Conservation (phyloP, 2,113 vertebrate genomes). For the Melanerpes aurifrons region DNA sequence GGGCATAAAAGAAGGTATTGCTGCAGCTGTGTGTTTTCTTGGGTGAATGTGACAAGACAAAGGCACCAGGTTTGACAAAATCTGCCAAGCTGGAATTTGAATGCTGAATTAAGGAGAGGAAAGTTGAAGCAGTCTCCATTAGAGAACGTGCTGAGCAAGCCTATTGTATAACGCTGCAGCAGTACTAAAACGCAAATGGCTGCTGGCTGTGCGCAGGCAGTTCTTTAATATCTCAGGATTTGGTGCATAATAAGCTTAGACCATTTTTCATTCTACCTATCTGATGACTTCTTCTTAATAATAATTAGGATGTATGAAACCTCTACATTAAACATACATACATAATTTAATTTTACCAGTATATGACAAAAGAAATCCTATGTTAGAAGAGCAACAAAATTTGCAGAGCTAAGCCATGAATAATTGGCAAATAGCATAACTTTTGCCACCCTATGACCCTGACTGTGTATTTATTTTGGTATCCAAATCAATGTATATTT, state of each 20-base stretch:
- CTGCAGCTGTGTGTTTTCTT: neutral
- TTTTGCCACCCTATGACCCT: neutral
- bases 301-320: neutral
- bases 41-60: neutral
- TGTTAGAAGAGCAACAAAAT: neutral
- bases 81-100: neutral
- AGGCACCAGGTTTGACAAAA: neutral
- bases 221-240: neutral
- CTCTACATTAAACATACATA: neutral
- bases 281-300: neutral
- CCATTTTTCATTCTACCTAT: neutral
- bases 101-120: neutral
- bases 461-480: neutral
- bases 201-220: conserved; percentile 40
- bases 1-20: neutral
- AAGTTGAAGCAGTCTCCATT: conserved; percentile 31
- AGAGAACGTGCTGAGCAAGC: conserved; percentile 41
- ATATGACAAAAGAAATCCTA: neutral
- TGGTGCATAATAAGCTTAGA: neutral
- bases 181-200: conserved; percentile 21
- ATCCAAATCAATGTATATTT: neutral
- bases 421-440: neutral
- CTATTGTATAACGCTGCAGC: conserved; percentile 29
- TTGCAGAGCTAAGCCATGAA: neutral
- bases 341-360: neutral